Evolutionary conservation across 2,797 vertebrate genomes (phyloP), one percentile per base, ranked within the genome.

Genomic region (Calcarius lapponicus): DNA sequence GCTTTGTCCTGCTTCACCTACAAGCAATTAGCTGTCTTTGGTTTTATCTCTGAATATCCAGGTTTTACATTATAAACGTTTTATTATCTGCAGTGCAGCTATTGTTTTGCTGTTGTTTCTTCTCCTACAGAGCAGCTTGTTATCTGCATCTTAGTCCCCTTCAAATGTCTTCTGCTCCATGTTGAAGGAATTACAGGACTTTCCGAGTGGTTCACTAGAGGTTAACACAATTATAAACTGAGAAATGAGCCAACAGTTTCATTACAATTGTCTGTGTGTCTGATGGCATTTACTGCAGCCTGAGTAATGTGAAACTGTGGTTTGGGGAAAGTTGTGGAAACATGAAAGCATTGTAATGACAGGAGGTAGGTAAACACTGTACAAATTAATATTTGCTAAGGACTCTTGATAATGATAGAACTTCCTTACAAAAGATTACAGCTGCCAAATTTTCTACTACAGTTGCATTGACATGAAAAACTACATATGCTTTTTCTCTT

Each of bases 401-500:
- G 28, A 86, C 13, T 66, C 3, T 18, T 88, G 58, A 71, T 54
- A 90, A 56, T 57, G 76, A 53, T 6, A 54, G 5, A 57, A 71
- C 24, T 70, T 92, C 16, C 56, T 80, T 87, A 17, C 11, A 82
- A 73, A 26, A 87, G 6, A 53, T 48, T 67, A 31, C 29, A 88
- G 32, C 31, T 58, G n/a, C 14, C 51, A 88, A 79, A 72, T 36
- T 64, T 66, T 79, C 64, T 92, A 16, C 8, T 71, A 29, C 3
- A 61, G 66, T 70, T 25, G 1, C 16, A 15, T 11, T 81, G 29
- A 17, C 12, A 51, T 45, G 48, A n/a, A 61, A 85, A 86, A 80
- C 6, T 3, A 61, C 7, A 58, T 1, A 4, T 0, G 11, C 2
- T 21, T 18, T 48, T 29, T 29, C 10, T 12, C 5, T 19, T 7